Conservation (phyloP, 2,113 vertebrate genomes). For the Engraulis encrasicolus region DNA sequence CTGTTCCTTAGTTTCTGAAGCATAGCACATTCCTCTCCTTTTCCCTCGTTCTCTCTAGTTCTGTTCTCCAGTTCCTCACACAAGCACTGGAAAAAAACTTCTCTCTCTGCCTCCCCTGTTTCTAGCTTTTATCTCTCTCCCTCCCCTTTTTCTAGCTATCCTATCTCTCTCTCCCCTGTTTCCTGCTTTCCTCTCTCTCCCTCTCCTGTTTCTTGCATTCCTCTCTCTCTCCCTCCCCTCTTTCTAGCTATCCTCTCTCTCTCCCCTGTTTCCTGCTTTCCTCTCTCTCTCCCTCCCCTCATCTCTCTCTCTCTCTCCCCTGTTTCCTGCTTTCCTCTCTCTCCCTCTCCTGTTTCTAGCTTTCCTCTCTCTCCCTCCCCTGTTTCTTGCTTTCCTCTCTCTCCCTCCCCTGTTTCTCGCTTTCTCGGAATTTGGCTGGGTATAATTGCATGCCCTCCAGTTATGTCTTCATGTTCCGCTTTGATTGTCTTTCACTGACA, state of each 20-base stretch:
- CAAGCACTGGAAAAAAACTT: no score
- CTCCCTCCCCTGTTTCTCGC: background rate
- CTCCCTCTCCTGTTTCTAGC: no score
- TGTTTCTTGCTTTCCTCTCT: background rate
- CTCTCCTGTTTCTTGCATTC: slow-evolving; percentile 15
- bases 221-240: slow-evolving; percentile 1
- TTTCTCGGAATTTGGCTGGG: background rate
- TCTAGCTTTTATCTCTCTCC: background rate
- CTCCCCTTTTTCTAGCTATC: background rate
- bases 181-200: slow-evolving; percentile 4
- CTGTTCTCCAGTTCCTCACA: no score
- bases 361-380: slow-evolving; percentile 27
- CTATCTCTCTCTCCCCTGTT: no score
- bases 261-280: no score
- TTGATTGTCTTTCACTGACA: background rate
- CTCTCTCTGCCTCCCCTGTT: background rate
- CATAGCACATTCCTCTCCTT: no score
- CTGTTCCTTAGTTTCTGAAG: no score
- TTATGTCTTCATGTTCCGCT: background rate
- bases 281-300: background rate
- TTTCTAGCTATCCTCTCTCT: background rate
- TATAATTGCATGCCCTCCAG: background rate
- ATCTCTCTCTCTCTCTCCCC: background rate
- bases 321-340: slow-evolving; percentile 24
- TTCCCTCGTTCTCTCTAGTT: no score